Conservation (phyloP, 2,113 vertebrate species). For the Labrus mixtus region DNA sequence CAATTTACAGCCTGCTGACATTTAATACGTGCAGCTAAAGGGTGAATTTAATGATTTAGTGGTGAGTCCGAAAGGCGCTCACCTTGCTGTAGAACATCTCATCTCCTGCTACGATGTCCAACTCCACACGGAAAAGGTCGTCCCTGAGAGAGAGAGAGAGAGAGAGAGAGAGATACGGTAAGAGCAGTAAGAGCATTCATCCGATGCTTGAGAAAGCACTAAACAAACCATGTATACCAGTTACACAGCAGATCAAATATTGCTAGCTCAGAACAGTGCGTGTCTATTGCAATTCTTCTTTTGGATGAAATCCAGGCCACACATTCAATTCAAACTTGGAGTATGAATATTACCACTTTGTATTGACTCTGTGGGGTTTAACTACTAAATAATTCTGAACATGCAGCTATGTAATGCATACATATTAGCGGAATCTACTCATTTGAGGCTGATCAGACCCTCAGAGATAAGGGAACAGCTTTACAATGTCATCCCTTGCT, state of each 20-base stretch:
- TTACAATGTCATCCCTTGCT: constrained; percentile 43
- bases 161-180: constrained; percentile 22
- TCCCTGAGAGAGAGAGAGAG: constrained; percentile 82
- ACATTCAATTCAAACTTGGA: constrained; percentile 26
- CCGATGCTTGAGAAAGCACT: constrained; percentile 7
- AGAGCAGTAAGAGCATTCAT: constrained; percentile 23
- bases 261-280: constrained; percentile 25
- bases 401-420: constrained; percentile 18
- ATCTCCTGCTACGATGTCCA: constrained; percentile 86
- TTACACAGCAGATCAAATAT: constrained; percentile 18
- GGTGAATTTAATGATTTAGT: not conserved
- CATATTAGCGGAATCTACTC: constrained; percentile 30
- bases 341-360: not conserved
- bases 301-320: constrained; percentile 46
- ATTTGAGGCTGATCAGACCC: constrained; percentile 41
- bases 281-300: constrained; percentile 14
- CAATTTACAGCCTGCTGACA: constrained; percentile 4
- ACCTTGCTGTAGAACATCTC: constrained; percentile 96
- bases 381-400: constrained; percentile 29
- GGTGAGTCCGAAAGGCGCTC: constrained; percentile 52
- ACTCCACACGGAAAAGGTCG: constrained; percentile 91
- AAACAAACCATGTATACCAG: constrained; percentile 19
- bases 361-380: constrained; percentile 8
- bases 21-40: not conserved
- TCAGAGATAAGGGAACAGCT: constrained; percentile 32